Base-by-base conservation (phyloP, 2,888 invertebrate genomes). In the Melanchra persicariae region DNA sequence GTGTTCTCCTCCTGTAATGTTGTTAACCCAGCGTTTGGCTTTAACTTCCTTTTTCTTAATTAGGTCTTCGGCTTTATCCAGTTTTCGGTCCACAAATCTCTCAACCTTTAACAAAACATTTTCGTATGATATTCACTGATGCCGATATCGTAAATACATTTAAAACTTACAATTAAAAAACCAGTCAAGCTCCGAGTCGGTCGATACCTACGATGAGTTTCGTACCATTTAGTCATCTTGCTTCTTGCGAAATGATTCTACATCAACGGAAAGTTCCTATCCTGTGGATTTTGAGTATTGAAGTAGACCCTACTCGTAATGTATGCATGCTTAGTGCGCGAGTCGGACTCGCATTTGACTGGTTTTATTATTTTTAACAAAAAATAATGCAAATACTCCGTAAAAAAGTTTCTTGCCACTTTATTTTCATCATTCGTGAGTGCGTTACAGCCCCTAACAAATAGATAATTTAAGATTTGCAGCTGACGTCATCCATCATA, bases 71-170 rank as follows among this genome's bases (percentile, higher is more conserved):
- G 98, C 98, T 94, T 97, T 97, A 89, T 98, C 98, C 82, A 98
- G 85, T 95, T 98, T 98, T 83, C 97, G 97, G 91, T 98, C 98
- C 80, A 98, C 97, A 96, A 96, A 98, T 91, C 97, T 96, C 93
- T 98, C 98, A 86, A 98, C 97, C 98, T 98, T 95, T 60, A 96
- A 94, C 76, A 88, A 88, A 85, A 82, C 47, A 76, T 34, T 63
- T 58, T 57, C 8, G 30, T 34, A 70, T 76, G 17, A 9, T 17
- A 24, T 26, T 57, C 12, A 62, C 10, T 52, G 9, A 40, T 55
- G 15, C 34, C n/a, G 8, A n/a, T 12, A 22, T 57, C 57, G 4
- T n/a, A 40, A 9, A 37, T 15, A n/a, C n/a, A 9, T 34, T 12
- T n/a, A 9, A n/a, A 12, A 30, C n/a, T n/a, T n/a, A n/a, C n/a